Evolutionary conservation across 2,797 vertebrate species (phyloP), one percentile per base, ranked within the genome.

Genomic region (Tapirus indicus): DNA sequence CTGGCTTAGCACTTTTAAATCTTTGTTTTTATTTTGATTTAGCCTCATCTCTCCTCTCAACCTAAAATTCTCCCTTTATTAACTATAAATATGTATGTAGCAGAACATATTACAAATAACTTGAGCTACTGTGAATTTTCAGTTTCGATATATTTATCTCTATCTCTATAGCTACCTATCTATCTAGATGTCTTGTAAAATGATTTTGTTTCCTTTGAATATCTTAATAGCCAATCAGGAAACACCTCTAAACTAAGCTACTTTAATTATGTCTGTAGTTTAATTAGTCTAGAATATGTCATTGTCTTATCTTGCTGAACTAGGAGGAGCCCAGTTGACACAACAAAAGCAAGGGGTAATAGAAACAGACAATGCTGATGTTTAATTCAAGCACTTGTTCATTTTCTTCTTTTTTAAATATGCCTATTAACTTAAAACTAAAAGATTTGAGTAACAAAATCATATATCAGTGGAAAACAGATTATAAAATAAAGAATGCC

Each of bases 191-290:
- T 85, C 95, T 96, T 89, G 16, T 92, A 80, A 98, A 72, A 97
- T 91, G 54, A 93, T 94, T 97, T 97, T 96, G 3, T 62, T 95
- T 97, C 27, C 17, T 95, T 97, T 94, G 62, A 94, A 41, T 97
- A 94, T 94, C 72, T 54, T 83, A 98, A 74, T 0, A 71, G 3
- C 62, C 94, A 97, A 77, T 97, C 82, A 97, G 66, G 88, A 98
- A 97, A 94, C 47, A 2, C 38, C 32, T 72, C 58, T 41, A 91
- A 86, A 74, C 23, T 83, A 97, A 97, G 18, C 14, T 80, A 41
- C 44, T 77, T 94, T 93, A 88, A 13, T 97, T 0, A 58, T 86
- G 44, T 96, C 88, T 96, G 25, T 69, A 78, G 97, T 94, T 52
- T 27, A 11, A 60, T 91, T 94, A 95, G 54, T 18, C 96, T 96